Conservation (phyloP, 2,888 invertebrate genomes). For the Gonocerus acuteangulatus region DNA sequence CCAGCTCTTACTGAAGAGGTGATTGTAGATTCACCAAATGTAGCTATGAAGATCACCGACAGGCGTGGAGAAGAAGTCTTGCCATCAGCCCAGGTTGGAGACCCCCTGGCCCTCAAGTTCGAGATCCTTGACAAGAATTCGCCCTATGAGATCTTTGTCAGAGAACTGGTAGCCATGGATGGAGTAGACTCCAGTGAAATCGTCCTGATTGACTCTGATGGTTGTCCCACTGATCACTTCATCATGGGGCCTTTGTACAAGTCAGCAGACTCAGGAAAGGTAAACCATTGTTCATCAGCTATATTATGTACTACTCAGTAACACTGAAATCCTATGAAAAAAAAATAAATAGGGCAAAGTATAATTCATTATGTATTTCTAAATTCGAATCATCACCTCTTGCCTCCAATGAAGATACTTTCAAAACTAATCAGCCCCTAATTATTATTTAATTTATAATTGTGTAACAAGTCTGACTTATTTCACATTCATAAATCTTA, state of each 20-base stretch:
- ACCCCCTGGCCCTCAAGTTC: constrained; percentile 81
- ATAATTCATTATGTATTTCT: no score
- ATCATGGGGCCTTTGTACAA: constrained; percentile 90
- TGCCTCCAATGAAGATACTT: no score
- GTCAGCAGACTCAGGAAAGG: constrained; percentile 70
- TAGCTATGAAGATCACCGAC: constrained; percentile 86
- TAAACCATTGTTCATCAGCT: no score
- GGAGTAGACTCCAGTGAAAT: constrained; percentile 89
- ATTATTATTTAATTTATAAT: no score
- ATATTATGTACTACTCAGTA: no score
- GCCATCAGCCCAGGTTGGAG: constrained; percentile 84
- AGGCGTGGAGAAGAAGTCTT: constrained; percentile 75
- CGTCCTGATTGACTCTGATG: constrained; percentile 80
- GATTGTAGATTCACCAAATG: constrained; percentile 86
- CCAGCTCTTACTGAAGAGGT: constrained; percentile 79
- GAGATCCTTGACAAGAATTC: constrained; percentile 87
- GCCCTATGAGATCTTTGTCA: constrained; percentile 90
- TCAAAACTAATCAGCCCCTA: no score
- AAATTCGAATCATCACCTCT: no score
- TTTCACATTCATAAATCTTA: no score
- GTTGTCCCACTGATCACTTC: constrained; percentile 88
- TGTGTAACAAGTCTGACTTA: no score
- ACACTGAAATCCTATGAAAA: no score
- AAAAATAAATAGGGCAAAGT: no score
- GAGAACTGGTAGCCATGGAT: constrained; percentile 89